Conservation (phyloP, 2,797 vertebrate species). For the Bucorvus abyssinicus region DNA sequence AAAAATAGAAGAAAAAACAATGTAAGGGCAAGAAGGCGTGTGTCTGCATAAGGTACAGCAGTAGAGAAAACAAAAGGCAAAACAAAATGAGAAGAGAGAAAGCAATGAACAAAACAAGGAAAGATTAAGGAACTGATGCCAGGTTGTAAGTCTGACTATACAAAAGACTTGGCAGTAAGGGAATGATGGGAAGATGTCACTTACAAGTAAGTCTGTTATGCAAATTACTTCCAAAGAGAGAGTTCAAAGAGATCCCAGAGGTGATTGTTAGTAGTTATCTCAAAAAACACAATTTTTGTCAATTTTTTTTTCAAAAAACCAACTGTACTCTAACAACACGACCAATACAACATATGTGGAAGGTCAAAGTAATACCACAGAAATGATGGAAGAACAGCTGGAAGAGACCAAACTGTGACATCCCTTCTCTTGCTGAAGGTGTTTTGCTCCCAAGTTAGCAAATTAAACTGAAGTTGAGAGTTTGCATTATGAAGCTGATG, state of each 20-base stretch:
- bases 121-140: not conserved
- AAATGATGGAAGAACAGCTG: not conserved
- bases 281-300: not conserved
- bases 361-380: not conserved
- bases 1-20: not conserved
- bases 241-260: not conserved
- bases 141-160: not conserved
- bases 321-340: not conserved
- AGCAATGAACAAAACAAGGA: not conserved
- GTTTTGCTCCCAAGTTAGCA: not conserved
- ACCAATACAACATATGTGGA: rapidly evolving
- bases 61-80: not conserved
- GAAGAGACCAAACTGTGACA: not conserved
- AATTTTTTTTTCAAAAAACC: no score
- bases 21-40: not conserved
- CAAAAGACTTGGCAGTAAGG: not conserved
- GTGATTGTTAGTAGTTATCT: not conserved
- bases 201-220: not conserved
- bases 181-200: not conserved
- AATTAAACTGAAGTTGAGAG: not conserved
- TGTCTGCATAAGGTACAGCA: not conserved
- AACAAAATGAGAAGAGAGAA: not conserved
- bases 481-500: not conserved
- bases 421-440: not conserved
- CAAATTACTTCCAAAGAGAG: not conserved